Evolutionary conservation across 2,888 invertebrate genomes (phyloP).

Genomic region (Alsophila aescularia): DNA sequence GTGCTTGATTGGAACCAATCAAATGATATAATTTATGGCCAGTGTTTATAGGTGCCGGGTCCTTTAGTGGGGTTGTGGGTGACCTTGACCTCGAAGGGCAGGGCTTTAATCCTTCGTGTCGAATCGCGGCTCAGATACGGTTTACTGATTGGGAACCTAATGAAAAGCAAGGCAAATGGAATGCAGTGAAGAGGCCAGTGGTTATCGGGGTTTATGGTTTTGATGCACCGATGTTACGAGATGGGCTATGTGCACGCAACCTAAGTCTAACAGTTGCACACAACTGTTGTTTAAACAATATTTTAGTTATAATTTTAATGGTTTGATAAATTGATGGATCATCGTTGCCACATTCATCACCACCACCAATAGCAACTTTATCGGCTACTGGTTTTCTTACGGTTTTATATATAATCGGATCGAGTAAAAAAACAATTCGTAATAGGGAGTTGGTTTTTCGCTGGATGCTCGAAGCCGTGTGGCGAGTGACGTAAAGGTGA

Average conservation of each 20-base stretch:
- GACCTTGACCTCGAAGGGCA: conserved; percentile 43
- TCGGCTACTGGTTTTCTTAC: no score
- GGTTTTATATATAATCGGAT: no score
- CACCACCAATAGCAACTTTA: background rate
- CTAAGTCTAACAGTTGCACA: background rate
- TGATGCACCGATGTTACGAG: conserved; percentile 4
- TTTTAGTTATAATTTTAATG: background rate
- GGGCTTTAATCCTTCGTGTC: conserved; percentile 72
- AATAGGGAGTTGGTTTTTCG: no score
- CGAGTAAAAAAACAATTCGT: no score
- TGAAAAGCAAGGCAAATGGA: conserved; percentile 62
- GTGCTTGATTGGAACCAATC: conserved; percentile 79
- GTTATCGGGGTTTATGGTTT: conserved; percentile 34
- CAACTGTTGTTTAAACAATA: no score
- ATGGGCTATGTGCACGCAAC: conserved; percentile 5
- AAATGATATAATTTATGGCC: conserved; percentile 76
- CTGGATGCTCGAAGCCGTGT: no score
- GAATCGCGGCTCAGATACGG: conserved; percentile 65
- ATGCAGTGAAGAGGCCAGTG: conserved; percentile 53
- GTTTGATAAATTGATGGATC: background rate
- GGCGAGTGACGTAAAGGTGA: no score
- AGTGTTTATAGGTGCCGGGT: conserved; percentile 56
- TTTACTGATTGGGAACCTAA: conserved; percentile 71
- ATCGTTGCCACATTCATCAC: background rate
- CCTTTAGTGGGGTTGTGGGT: conserved; percentile 46